These are phyloP conservation scores for Cephus nigrinus DNA, from an alignment of 2,888 invertebrate species.

Conservation along the genomic window DNA sequence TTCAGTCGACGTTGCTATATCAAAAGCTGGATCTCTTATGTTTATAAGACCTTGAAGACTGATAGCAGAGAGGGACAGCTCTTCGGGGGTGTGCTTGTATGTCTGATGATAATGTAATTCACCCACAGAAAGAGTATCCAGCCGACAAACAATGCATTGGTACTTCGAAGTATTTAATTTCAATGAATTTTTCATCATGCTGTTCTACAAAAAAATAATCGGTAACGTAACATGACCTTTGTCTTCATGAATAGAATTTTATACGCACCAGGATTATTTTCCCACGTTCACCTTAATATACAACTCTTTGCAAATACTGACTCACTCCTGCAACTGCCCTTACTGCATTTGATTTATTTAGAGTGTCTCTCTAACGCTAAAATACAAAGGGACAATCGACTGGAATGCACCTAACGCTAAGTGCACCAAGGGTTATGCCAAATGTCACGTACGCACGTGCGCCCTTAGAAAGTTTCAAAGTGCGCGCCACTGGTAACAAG, in stretches of 20 bases:
- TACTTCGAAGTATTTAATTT: constrained; percentile 22
- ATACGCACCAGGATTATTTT: not conserved
- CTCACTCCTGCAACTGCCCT: not conserved
- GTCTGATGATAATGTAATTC: constrained; percentile 51
- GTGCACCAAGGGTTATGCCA: not conserved
- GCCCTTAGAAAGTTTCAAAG: not conserved
- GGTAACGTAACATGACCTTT: not conserved
- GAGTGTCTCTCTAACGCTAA: not conserved
- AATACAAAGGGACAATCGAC: not conserved
- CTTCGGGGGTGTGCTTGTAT: constrained; percentile 43
- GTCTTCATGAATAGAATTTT: not conserved
- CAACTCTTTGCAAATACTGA: not conserved
- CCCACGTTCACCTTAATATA: not conserved
- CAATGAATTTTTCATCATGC: not conserved
- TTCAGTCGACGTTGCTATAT: constrained; percentile 2
- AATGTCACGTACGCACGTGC: not conserved
- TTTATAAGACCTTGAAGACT: constrained; percentile 36
- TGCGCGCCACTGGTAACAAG: not conserved
- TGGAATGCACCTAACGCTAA: not conserved
- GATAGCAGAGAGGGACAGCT: constrained; percentile 48
- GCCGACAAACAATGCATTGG: constrained; percentile 49
- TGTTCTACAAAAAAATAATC: not conserved
- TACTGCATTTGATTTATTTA: not conserved
- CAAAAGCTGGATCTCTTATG: not conserved
- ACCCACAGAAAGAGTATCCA: constrained; percentile 32